A percentile compares a stretch with the other conserved stretches of the same genome.
Conservation (phyloP, 2,888 invertebrate species). For the Callinectes sapidus region DNA sequence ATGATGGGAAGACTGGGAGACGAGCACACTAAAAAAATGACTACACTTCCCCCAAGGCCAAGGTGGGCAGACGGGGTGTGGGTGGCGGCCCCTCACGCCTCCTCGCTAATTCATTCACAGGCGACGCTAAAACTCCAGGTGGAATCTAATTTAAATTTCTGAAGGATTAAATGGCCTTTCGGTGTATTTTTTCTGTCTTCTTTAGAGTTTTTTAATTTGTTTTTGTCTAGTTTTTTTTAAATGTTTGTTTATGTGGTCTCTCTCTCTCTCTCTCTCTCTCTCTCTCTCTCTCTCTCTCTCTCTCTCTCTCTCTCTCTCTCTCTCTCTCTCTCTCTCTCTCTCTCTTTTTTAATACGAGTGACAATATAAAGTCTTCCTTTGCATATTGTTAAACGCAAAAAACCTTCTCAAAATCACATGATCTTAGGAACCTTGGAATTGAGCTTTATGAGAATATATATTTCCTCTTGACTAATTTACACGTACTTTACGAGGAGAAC, state of each 20-base stretch:
- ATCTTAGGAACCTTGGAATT: not conserved
- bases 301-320: no score
- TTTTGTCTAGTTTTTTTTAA: not conserved
- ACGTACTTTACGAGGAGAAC: not conserved
- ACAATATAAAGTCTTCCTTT: not conserved
- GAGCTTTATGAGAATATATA: not conserved
- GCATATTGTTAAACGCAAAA: not conserved
- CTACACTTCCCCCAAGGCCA: constrained; percentile 13
- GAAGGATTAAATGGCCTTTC: not conserved
- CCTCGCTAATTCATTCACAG: not conserved
- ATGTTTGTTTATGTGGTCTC: not conserved
- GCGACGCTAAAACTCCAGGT: not conserved
- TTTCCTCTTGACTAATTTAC: not conserved
- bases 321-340: constrained; percentile 6
- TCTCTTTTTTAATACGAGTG: not conserved
- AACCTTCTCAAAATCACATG: not conserved
- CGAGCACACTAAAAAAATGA: not conserved
- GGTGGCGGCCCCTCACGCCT: not conserved
- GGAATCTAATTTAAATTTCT: not conserved
- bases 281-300: no score
- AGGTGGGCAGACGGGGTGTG: not conserved
- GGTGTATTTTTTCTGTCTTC: not conserved
- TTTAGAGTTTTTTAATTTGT: not conserved
- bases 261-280: no score
- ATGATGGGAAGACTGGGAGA: not conserved